Base-by-base conservation (phyloP, 2,113 vertebrate species). In the Argyrosomus japonicus region DNA sequence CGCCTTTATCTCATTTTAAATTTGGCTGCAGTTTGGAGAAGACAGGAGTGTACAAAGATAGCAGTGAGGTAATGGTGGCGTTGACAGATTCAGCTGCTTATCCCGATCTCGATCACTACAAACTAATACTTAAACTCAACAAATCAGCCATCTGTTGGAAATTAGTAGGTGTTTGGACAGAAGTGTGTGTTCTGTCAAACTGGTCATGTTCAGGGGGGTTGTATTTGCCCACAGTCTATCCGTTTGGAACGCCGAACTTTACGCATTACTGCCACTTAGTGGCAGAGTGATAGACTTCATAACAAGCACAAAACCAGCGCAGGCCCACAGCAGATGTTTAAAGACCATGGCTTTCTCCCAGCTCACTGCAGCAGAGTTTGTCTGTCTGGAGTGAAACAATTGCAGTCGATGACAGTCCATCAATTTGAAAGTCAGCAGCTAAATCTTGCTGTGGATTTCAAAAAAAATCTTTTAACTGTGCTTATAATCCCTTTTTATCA, bases 201-300 rank as follows among this genome's bases (percentile, higher is more conserved):
- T 13, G 0, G 0, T 32, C 21, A 25, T 56, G 48, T 45, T 43
- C 21, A 27, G 32, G 32, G 48, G n/a, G 2, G 50, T 43, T 45
- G 21, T 58, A 19, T 14, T 61, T 25, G 5, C 45, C 56, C 48
- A 29, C 18, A 10, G 58, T n/a, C 48, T 15, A 5, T 64, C 61
- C 51, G 45, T 3, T 76, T 29, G 12, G 48, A 27, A 53, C 32
- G 27, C 23, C n/a, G 18, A 53, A 68, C 40, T 75, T 9, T 45
- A 29, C 13, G 0, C 68, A 19, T 60, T 68, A 56, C 84, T 88
- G 86, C 84, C 84, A 74, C 82, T 27, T 53, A 54, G 82, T 90
- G 90, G 82, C 29, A 2, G 25, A 83, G 1, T 1, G 12, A n/a
- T 14, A 11, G 17, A 15, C 18, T 40, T 45, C 2, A 63, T 10